Evolutionary conservation across 2,113 vertebrate species (phyloP).

Genomic region (Pseudorasbora parva): DNA sequence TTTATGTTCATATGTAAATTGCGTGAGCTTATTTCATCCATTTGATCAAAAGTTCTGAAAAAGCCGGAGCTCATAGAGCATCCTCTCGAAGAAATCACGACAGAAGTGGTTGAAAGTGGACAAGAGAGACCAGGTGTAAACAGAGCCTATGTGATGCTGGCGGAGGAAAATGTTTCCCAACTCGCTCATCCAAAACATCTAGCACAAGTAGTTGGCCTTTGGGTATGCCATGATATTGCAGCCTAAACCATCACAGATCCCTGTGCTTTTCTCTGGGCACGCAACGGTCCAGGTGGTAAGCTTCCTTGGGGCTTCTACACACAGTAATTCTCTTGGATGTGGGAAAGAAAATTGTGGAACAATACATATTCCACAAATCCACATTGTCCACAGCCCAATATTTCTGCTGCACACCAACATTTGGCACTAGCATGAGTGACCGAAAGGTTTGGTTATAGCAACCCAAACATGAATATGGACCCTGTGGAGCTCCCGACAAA

Average conservation of each 20-base stretch:
- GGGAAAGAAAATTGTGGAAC: background rate
- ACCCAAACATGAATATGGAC: background rate
- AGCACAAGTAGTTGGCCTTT: background rate
- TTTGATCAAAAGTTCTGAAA: no score
- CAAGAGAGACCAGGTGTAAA: no score
- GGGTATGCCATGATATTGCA: background rate
- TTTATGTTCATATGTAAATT: no score
- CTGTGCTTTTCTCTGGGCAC: background rate
- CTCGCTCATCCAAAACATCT: background rate
- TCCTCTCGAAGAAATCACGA: no score
- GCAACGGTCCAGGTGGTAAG: background rate
- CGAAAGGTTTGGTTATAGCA: background rate
- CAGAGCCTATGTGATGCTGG: background rate
- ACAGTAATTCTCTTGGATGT: background rate
- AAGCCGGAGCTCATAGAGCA: no score
- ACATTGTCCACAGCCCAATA: background rate
- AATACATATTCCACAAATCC: background rate
- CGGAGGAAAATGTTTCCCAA: background rate
- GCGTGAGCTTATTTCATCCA: no score
- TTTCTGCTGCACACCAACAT: background rate
- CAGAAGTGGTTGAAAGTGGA: no score
- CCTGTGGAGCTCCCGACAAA: background rate
- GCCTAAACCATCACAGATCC: background rate
- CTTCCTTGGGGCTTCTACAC: background rate
- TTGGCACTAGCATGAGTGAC: background rate